Evolutionary conservation across 2,888 invertebrate species (phyloP).

Genomic region (Drosophila emarginata): DNA sequence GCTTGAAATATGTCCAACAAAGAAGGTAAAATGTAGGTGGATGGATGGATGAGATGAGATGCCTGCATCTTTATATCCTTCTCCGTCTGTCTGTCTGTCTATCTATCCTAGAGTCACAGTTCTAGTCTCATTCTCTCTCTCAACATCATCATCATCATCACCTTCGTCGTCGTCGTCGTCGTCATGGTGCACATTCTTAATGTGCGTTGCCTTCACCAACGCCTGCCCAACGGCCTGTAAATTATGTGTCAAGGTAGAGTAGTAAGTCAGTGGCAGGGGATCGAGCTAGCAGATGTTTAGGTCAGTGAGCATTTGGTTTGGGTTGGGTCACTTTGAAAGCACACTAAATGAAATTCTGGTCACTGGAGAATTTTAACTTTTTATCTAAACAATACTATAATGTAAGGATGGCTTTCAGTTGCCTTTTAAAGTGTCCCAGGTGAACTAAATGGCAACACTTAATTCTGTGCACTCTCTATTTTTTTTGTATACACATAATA

Average conservation of each 20-base stretch:
- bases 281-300: conserved; percentile 25
- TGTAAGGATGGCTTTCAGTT: neutral
- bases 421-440: conserved; percentile 5
- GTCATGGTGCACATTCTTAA: conserved; percentile 68
- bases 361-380: conserved; percentile 5
- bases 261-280: neutral
- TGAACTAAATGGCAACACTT: neutral
- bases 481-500: no score
- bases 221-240: conserved; percentile 67
- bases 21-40: neutral
- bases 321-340: neutral
- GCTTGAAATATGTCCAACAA: conserved; percentile 30
- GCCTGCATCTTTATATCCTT: neutral
- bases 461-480: no score
- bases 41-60: neutral
- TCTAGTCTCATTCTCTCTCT: conserved; percentile 6
- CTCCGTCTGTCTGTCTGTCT: no score
- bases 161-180: conserved; percentile 18
- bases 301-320: conserved; percentile 25
- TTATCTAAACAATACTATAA: conserved; percentile 1
- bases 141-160: neutral
- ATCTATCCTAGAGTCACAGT: conserved; percentile 17
- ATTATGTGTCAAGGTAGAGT: conserved; percentile 69
- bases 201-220: conserved; percentile 43
- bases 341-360: conserved; percentile 7